Evolutionary conservation across 1,140 invertebrate species (phyloP).

Genomic region (Polypedilum pembai): DNA sequence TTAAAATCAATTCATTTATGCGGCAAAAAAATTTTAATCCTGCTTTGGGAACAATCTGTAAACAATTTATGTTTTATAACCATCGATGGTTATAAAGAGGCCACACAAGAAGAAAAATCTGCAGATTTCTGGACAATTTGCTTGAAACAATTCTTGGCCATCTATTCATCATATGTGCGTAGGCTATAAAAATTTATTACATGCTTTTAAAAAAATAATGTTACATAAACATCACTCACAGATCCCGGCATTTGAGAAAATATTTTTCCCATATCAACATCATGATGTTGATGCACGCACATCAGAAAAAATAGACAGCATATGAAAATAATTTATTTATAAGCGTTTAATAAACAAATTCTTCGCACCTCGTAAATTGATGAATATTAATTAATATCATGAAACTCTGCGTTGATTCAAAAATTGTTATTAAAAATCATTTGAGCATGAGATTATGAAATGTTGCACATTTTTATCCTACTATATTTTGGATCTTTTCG

Average conservation of each 20-base stretch:
- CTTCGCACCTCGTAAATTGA: neutral
- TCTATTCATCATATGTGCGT: neutral
- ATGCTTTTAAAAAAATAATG: conserved; percentile 24
- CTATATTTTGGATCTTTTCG: too few species aligned
- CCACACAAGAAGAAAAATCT: conserved; percentile 1
- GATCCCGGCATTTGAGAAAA: neutral
- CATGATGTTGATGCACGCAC: neutral
- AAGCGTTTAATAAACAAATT: conserved; percentile 7
- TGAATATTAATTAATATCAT: neutral
- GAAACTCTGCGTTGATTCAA: neutral
- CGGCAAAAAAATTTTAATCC: neutral
- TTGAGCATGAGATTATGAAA: neutral
- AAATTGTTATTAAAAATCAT: neutral
- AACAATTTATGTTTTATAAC: neutral
- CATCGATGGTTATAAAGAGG: neutral
- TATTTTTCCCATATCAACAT: neutral
- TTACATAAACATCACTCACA: conserved; percentile 8
- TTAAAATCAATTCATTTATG: neutral
- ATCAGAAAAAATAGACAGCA: neutral
- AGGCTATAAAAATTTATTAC: neutral
- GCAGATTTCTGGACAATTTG: neutral
- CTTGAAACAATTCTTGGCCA: neutral
- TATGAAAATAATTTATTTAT: conserved; percentile 15
- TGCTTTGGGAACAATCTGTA: neutral
- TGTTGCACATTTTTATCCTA: conserved; percentile 10